Evolutionary conservation across 2,113 vertebrate genomes (phyloP), one percentile per base, ranked within the genome.

Genomic region (Oostethus manadensis): DNA sequence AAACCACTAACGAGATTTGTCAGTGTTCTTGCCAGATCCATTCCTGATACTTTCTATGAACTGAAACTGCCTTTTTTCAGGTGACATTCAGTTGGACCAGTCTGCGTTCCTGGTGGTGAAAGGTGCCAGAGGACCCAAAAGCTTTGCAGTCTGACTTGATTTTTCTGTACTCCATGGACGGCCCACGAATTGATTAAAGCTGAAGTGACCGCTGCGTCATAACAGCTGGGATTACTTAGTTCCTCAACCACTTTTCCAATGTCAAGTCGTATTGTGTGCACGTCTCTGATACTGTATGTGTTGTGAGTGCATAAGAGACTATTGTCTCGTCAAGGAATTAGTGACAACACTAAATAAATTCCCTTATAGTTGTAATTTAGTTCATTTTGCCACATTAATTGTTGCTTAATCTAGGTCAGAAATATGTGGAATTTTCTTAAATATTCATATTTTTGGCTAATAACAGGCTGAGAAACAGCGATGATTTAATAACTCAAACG

Each of bases 161-260:
- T 72, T 71, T 76, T 63, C 50, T 44, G 53, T 76, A 77, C 70
- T 76, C 74, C 33, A 58, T 57, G 61, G 69, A 68, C 51, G 70
- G 70, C 68, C 69, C 59, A 62, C 71, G 58, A 56, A 68, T 66
- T 78, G 78, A 84, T 82, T 79, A 82, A 81, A 72, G 69, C 75
- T 73, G 56, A 51, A 38, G 70, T 64, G 58, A 68, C 62, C 62
- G 70, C 58, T 60, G 71, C 71, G 71, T 68, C 73, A 70, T 61
- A 79, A 75, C 76, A 83, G 74, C 79, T 81, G 77, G 73, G 75
- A 80, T 77, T 79, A 71, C 77, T 82, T 78, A 68, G 57, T 70
- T 68, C 62, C 68, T 77, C 74, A 68, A 47, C 58, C 54, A 62
- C 62, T 38, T 58, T 64, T 49, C 56, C 17, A 0, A 63, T 64